These are phyloP conservation scores for Colossoma macropomum DNA, from an alignment of 2,113 vertebrate genomes.

Conservation along the genomic window DNA sequence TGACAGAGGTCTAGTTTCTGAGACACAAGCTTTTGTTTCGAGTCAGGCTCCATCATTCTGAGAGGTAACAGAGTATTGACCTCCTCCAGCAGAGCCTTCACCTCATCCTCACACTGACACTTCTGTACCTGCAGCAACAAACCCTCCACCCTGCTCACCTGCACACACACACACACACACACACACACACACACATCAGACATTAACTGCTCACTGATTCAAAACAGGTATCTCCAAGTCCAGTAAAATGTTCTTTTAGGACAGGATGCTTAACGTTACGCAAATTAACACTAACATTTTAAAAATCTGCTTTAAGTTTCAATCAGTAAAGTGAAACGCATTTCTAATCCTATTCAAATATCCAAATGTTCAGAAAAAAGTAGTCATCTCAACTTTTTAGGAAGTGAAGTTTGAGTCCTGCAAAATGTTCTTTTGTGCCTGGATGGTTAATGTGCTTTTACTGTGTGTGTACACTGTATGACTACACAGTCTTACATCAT, in stretches of 20 bases:
- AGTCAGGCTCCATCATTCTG: background rate
- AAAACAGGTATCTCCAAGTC: background rate
- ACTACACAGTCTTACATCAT: conserved; percentile 82
- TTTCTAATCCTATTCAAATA: too few species aligned
- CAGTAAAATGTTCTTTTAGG: background rate
- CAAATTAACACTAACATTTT: too few species aligned
- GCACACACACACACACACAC: conserved; percentile 33
- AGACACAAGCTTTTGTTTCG: conserved; percentile 70
- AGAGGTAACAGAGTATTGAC: conserved; percentile 76
- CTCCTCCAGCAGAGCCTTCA: conserved; percentile 69
- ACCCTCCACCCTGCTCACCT: conserved; percentile 86
- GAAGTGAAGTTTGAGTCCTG: too few species aligned
- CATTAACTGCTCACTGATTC: background rate
- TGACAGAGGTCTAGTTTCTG: conserved; percentile 85
- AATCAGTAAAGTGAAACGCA: too few species aligned
- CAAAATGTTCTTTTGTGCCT: too few species aligned
- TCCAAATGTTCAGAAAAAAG: too few species aligned
- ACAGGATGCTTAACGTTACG: too few species aligned
- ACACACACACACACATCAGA: conserved; percentile 4
- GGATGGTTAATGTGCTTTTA: too few species aligned
- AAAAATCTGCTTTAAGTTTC: too few species aligned
- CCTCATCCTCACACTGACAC: conserved; percentile 41
- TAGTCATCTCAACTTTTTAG: too few species aligned
- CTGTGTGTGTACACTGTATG: too few species aligned
- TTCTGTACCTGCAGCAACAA: conserved; percentile 79